Evolutionary conservation across 2,797 vertebrate genomes (phyloP).

Genomic region (Danionella dracula): DNA sequence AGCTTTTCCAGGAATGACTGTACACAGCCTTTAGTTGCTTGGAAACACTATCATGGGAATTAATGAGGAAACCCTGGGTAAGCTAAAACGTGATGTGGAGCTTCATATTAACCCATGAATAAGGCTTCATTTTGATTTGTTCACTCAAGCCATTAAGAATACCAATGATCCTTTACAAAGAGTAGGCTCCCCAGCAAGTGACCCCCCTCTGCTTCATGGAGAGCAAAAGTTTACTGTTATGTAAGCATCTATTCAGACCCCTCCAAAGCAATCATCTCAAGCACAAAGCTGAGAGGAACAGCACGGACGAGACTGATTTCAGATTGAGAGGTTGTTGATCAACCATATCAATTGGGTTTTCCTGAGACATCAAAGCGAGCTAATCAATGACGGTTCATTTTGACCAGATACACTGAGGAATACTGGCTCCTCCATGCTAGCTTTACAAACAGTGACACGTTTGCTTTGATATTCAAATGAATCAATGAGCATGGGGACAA

Average conservation of each 20-base stretch:
- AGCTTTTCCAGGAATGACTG: not conserved
- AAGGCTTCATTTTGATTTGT: not conserved
- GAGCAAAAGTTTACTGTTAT: slow-evolving; percentile 57
- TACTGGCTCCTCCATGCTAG: slow-evolving; percentile 4
- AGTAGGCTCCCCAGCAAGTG: not conserved
- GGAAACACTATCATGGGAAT: slow-evolving; percentile 3
- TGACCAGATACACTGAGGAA: not conserved
- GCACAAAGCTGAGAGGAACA: slow-evolving; percentile 7
- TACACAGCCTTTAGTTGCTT: not conserved
- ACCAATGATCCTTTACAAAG: not conserved
- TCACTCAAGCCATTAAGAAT: slow-evolving; percentile 26
- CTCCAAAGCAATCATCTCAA: slow-evolving; percentile 44
- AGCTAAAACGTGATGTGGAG: not conserved
- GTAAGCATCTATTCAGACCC: slow-evolving; percentile 58
- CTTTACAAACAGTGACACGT: slow-evolving; percentile 25
- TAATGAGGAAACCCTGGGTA: not conserved
- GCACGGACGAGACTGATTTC: not conserved
- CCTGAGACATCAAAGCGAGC: not conserved
- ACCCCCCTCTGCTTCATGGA: slow-evolving; percentile 41
- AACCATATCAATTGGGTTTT: not conserved
- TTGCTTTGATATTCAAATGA: slow-evolving; percentile 33
- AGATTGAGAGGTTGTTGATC: not conserved
- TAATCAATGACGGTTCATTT: not conserved
- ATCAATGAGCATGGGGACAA: slow-evolving; percentile 45
- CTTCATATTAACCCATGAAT: slow-evolving; percentile 7